Base-by-base conservation (phyloP, 2,888 invertebrate species). In the Volucella inanis region DNA sequence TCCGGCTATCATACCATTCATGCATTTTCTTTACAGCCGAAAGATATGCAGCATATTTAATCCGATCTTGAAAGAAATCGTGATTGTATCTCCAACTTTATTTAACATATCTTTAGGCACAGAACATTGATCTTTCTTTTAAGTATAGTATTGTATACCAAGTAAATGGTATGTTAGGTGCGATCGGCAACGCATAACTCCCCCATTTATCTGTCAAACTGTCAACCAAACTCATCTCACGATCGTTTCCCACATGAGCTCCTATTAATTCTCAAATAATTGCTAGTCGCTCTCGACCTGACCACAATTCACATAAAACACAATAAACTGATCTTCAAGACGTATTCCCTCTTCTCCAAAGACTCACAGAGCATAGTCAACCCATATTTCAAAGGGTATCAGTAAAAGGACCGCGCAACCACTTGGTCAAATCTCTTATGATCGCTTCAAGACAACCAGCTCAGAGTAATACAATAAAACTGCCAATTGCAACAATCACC, bases 401-500 rank as follows among this genome's bases (percentile, higher is more conserved):
- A 45, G 12, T 3, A 31, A 76, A 76, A 81, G 76, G 81, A 81
- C 72, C 76, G 76, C 50, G 10, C 31, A 49, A 64, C 61, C 10
- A 22, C 49, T 14, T 64, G 78, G 43, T 18, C 67, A 79, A 64
- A 31, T 31, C 31, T 31, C 64, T 74, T 57, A 79, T 79, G 65
- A 77, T 74, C 61, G 64, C 57, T 59, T 50, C 31, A 31, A 43
- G 43, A 14, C 57, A 65, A 41, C 49, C 45, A 61, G 50, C 4
- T 6, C 39, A 39, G 18, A 10, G 80, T 65, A 9, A 43, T 55
- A 80, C 47, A 72, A 81, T 85, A 85, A 85, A 85, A 67, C 81
- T 81, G 85, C 67, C 85, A 85, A 76, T 71, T 76, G 85, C 76
- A 68, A 64, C 76, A 76, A 76, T 71, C 31, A 41, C 47, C 70